Conservation (phyloP, 2,888 invertebrate genomes). For the Cryptocephalus primarius region DNA sequence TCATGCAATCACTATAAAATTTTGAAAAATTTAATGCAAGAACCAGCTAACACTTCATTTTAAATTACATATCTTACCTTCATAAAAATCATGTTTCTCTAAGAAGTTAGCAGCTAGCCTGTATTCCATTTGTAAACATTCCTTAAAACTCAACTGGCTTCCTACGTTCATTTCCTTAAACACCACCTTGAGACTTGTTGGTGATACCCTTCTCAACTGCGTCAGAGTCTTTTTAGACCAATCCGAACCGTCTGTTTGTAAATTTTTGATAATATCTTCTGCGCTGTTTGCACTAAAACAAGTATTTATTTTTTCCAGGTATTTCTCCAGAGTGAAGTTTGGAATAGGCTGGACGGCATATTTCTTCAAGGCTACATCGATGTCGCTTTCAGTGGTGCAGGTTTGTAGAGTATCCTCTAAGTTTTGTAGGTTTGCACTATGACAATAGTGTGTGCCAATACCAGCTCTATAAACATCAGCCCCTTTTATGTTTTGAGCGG, state of each 20-base stretch:
- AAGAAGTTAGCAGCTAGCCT: constrained; percentile 58
- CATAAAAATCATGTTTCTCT: constrained; percentile 67
- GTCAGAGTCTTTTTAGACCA: constrained; percentile 70
- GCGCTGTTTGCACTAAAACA: constrained; percentile 65
- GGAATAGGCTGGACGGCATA: constrained; percentile 41
- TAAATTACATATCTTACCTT: constrained; percentile 44
- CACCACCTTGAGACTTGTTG: constrained; percentile 84
- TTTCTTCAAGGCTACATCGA: constrained; percentile 48
- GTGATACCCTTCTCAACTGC: constrained; percentile 71
- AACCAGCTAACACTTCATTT: too few species aligned
- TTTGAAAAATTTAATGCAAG: too few species aligned
- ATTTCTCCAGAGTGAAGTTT: constrained; percentile 55
- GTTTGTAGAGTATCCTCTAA: constrained; percentile 54
- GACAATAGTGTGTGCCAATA: constrained; percentile 83
- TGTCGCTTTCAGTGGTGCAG: constrained; percentile 43
- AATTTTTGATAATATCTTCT: constrained; percentile 65
- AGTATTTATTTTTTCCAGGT: constrained; percentile 64
- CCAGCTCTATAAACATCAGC: constrained; percentile 78
- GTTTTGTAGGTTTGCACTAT: constrained; percentile 50
- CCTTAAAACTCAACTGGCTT: constrained; percentile 56
- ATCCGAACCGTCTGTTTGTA: constrained; percentile 68
- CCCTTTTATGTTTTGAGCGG: constrained; percentile 55
- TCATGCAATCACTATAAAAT: too few species aligned
- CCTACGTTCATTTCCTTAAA: constrained; percentile 68
- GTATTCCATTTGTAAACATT: constrained; percentile 86